phyloP scores from a whole-genome alignment of 2,888 invertebrate species.

The Drosophila melanosoma region DNA sequence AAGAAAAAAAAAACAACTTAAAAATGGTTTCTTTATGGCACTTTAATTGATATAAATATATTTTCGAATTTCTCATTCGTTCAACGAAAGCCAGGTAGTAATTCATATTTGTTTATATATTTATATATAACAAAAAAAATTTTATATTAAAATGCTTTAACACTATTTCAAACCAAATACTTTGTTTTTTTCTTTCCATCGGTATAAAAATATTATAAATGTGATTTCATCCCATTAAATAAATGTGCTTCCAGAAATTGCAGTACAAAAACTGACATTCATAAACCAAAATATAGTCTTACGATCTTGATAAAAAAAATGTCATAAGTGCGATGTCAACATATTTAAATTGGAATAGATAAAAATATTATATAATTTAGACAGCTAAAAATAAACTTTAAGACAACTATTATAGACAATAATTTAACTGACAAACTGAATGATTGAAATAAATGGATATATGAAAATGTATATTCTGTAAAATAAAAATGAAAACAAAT shows the following conservation, averaged over 20 bases:
- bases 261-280: no score
- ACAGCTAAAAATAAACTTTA: neutral
- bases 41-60: neutral
- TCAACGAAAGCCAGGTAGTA: neutral
- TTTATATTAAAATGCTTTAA: neutral
- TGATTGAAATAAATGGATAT: neutral
- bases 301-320: neutral
- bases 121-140: neutral
- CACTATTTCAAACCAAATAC: neutral
- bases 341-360: neutral
- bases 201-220: neutral
- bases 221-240: neutral
- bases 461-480: neutral
- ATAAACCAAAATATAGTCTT: neutral
- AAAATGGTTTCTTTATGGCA: neutral
- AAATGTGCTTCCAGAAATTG: no score
- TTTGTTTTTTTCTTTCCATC: neutral
- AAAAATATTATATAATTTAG: neutral
- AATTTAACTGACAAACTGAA: neutral
- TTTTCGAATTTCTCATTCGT: neutral
- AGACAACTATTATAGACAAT: neutral
- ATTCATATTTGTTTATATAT: neutral
- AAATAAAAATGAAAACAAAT: neutral
- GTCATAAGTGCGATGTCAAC: neutral
- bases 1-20: conserved; percentile 2